Evolutionary conservation across 2,888 invertebrate genomes (phyloP).

Genomic region (Schizaphis graminum): DNA sequence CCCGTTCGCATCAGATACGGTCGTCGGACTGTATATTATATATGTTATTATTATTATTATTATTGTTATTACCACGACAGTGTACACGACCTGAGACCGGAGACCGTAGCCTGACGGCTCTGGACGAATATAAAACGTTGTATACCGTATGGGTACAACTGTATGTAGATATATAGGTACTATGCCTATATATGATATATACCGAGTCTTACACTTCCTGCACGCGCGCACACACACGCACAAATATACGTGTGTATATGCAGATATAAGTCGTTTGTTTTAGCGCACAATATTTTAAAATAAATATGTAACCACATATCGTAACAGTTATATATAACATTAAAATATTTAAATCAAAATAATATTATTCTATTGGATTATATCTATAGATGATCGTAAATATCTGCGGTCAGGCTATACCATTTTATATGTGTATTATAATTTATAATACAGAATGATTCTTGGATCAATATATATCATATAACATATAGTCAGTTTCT

Average conservation of each 20-base stretch:
- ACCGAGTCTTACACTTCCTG: background rate
- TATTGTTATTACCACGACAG: background rate
- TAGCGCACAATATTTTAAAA: background rate
- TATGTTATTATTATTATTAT: background rate
- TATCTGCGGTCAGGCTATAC: background rate
- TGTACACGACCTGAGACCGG: background rate
- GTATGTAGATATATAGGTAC: background rate
- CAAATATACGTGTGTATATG: background rate
- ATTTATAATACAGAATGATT: background rate
- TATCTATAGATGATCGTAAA: too few species aligned
- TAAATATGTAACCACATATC: background rate
- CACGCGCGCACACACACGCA: background rate
- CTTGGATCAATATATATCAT: background rate
- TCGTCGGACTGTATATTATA: background rate
- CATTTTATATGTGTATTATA: background rate
- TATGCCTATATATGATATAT: background rate
- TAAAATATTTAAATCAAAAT: too few species aligned
- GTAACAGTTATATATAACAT: too few species aligned
- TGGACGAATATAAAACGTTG: background rate
- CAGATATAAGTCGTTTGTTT: background rate
- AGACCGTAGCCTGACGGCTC: background rate
- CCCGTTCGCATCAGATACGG: slow-evolving; percentile 38
- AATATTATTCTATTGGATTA: too few species aligned
- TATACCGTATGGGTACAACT: background rate
- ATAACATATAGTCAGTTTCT: background rate